These are phyloP conservation scores for Tiaroga cobitis DNA, from an alignment of 2,797 vertebrate genomes.

Conservation along the genomic window DNA sequence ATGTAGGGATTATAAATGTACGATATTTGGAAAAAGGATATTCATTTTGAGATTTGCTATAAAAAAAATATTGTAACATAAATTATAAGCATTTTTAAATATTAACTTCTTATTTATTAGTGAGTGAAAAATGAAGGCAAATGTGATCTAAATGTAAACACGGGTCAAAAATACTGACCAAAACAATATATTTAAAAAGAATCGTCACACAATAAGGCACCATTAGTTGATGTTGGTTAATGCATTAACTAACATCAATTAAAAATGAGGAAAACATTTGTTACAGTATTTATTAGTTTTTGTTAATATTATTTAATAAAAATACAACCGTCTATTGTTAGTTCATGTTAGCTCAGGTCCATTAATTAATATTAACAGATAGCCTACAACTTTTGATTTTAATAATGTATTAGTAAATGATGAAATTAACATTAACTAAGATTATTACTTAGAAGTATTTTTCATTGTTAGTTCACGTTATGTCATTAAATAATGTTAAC, in stretches of 20 bases:
- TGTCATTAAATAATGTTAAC: neutral
- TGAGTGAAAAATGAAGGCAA: neutral
- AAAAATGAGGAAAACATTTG: no score
- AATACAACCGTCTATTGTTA: neutral
- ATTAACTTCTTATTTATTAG: neutral
- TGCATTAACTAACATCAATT: neutral
- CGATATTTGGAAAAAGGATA: neutral
- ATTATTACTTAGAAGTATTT: neutral
- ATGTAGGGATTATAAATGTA: neutral
- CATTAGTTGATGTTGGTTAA: neutral
- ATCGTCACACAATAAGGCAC: neutral
- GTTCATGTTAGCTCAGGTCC: neutral
- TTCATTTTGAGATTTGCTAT: neutral
- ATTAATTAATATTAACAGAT: neutral
- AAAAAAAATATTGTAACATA: no score
- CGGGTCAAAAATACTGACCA: neutral
- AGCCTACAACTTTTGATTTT: neutral
- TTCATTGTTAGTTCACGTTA: neutral
- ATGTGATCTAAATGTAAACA: neutral
- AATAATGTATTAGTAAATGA: neutral
- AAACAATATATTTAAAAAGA: neutral
- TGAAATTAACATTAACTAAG: neutral
- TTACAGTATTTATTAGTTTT: neutral
- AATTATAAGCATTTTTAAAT: neutral
- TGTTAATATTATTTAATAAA: neutral